phyloP scores from a whole-genome alignment of 2,797 vertebrate species.

The Pseudopleuronectes americanus region DNA sequence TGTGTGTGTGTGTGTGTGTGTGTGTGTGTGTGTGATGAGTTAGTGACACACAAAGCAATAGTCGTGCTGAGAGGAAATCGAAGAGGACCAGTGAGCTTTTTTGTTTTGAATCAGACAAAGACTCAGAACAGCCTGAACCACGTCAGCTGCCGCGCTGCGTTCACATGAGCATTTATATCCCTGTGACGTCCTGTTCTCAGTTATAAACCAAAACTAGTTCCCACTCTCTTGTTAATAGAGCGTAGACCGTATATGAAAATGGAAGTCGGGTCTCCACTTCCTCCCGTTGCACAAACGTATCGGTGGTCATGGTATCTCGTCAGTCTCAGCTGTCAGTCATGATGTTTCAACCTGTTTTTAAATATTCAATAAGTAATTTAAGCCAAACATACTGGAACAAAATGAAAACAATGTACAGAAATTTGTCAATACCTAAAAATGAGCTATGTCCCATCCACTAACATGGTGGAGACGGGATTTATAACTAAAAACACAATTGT shows the following conservation, averaged over 20 bases:
- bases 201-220: conserved; percentile 7
- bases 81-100: conserved; percentile 44
- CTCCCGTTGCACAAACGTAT: too few species aligned
- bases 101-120: conserved; percentile 36
- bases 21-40: conserved; percentile 23
- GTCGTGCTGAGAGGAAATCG: conserved; percentile 49
- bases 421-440: too few species aligned
- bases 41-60: conserved; percentile 54
- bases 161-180: conserved; percentile 27
- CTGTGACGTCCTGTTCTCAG: conserved; percentile 32
- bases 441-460: too few species aligned
- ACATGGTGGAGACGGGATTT: too few species aligned
- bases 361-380: too few species aligned
- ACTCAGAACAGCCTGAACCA: conserved; percentile 42
- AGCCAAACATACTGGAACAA: too few species aligned
- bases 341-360: background rate
- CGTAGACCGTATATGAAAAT: too few species aligned
- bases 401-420: too few species aligned
- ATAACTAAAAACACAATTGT: too few species aligned
- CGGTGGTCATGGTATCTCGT: too few species aligned
- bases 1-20: conserved; percentile 37
- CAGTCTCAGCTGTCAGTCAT: background rate
- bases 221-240: background rate
- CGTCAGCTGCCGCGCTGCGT: conserved; percentile 15
- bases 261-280: too few species aligned